Evolutionary conservation across 2,888 invertebrate species (phyloP).

Genomic region (Zelleria hepariella): DNA sequence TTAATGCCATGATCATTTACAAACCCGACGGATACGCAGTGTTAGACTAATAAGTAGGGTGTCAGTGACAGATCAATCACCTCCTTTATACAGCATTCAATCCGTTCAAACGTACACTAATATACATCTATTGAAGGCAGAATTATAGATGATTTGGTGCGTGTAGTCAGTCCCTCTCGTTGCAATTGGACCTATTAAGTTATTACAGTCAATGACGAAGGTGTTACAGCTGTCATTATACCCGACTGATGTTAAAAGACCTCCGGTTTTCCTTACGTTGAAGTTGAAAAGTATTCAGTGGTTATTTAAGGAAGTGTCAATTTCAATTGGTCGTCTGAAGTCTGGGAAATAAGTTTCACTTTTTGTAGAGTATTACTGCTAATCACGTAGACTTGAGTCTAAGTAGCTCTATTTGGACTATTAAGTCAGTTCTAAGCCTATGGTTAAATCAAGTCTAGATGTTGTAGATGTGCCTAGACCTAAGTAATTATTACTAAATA

Average conservation of each 20-base stretch:
- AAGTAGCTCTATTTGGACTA: neutral
- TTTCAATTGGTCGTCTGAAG: neutral
- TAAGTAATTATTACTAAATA: too few relatives aligned
- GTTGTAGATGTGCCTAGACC: too few relatives aligned
- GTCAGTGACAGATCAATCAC: neutral
- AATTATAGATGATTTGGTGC: neutral
- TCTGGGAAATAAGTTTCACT: neutral
- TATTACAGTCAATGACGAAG: constrained; percentile 19
- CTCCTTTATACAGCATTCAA: neutral
- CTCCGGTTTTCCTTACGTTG: neutral
- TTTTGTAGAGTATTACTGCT: neutral
- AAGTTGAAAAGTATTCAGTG: neutral
- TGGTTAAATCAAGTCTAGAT: neutral
- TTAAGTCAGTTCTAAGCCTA: neutral
- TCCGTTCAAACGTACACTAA: neutral
- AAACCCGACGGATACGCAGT: neutral
- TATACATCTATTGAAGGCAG: neutral
- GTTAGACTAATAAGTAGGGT: neutral
- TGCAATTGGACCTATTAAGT: constrained; percentile 15
- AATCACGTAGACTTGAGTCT: neutral
- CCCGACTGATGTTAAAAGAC: constrained; percentile 12
- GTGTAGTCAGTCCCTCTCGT: neutral
- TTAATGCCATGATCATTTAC: neutral
- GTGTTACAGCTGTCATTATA: constrained; percentile 15
- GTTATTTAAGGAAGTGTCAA: neutral